Evolutionary conservation across 2,888 invertebrate genomes (phyloP).

Genomic region (Tenthredo notha): DNA sequence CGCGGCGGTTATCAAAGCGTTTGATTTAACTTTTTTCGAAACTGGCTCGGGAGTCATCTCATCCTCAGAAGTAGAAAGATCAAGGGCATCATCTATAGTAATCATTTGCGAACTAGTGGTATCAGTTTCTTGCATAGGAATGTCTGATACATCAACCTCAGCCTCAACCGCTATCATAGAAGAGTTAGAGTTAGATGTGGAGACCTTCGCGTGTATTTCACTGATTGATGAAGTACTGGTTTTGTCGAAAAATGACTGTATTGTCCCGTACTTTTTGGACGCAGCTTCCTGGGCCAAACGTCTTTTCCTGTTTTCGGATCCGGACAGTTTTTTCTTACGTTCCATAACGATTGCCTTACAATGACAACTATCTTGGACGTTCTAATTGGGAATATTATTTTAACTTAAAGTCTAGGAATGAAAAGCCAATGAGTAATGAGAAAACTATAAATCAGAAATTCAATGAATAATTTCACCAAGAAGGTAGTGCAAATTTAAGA

Average conservation of each 20-base stretch:
- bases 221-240: neutral
- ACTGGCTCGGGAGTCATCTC: neutral
- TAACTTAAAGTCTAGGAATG: neutral
- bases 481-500: neutral
- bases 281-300: neutral
- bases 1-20: neutral
- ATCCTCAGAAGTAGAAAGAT: neutral
- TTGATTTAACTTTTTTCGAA: neutral
- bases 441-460: conserved; percentile 3
- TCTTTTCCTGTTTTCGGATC: neutral
- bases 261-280: neutral
- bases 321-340: neutral
- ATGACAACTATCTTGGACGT: neutral
- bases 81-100: neutral
- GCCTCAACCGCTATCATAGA: neutral
- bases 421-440: neutral
- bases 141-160: neutral
- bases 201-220: neutral
- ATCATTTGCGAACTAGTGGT: neutral
- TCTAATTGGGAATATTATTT: neutral
- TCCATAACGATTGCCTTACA: neutral
- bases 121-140: neutral
- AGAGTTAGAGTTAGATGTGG: neutral
- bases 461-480: neutral
- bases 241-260: conserved; percentile 5